Evolutionary conservation across 2,888 invertebrate genomes (phyloP).

Genomic region (Melanargia galathea): DNA sequence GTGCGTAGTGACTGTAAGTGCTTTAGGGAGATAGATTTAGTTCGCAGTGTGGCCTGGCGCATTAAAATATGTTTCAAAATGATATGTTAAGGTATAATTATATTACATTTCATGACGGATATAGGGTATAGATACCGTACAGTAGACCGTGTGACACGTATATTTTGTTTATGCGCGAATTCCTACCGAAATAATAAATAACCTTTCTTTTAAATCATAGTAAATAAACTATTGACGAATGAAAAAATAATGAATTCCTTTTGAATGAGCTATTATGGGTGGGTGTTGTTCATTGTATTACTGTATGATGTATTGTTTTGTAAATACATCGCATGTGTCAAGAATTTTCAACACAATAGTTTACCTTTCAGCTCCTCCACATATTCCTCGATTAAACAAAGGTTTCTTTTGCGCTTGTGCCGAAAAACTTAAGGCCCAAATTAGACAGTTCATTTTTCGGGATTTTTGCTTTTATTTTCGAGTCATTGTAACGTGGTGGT

Average conservation of each 20-base stretch:
- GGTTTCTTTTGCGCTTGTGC: too few relatives aligned
- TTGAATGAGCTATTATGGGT: conserved; percentile 36
- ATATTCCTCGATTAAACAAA: background rate
- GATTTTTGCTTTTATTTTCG: too few relatives aligned
- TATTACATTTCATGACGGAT: background rate
- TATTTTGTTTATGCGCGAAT: too few relatives aligned
- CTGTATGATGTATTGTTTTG: conserved; percentile 25
- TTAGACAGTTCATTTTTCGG: too few relatives aligned
- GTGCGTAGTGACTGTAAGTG: too few relatives aligned
- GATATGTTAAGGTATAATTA: background rate
- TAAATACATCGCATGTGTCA: background rate
- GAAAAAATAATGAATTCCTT: conserved; percentile 17
- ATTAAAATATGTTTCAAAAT: too few relatives aligned
- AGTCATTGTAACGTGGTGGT: too few relatives aligned
- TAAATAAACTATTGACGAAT: conserved; percentile 26
- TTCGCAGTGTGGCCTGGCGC: too few relatives aligned
- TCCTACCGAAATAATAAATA: too few relatives aligned
- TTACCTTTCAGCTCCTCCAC: background rate
- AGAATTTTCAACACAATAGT: conserved; percentile 5
- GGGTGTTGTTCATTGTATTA: conserved; percentile 33
- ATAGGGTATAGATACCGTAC: background rate
- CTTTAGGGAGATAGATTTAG: too few relatives aligned
- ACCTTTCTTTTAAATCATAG: background rate
- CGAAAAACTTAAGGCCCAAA: too few relatives aligned
- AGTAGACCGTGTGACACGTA: background rate